Base-by-base conservation (phyloP, 2,888 invertebrate species). In the Drosophila borborema region DNA sequence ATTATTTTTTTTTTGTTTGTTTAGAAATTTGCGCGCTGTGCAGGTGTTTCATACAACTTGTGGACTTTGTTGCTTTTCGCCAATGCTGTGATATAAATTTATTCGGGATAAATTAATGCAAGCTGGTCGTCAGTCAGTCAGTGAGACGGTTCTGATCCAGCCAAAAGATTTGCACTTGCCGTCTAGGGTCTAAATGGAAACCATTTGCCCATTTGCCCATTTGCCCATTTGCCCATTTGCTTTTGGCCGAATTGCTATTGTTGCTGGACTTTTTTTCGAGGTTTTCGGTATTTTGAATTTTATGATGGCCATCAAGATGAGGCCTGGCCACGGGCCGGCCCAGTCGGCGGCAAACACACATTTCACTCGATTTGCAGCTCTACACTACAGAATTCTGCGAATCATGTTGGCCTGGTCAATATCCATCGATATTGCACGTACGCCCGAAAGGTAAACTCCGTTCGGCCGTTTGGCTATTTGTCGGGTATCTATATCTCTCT, bases 151-250 rank as follows among this genome's bases (percentile, higher is more conserved):
- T 80, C 67, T 71, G 79, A 79, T 68, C 77, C 60, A 68, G 65
- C 74, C 79, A 69, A 66, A 68, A 56, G 77, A 82, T 86, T 87
- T 87, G 71, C 82, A 84, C 90, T 84, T 84, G 83, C 87, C 89
- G 72, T 63, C 74, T 72, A 76, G 67, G 77, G 64, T 83, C 70
- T 62, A 70, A 86, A 72, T 72, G 43, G 65, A 86, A 89, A 89
- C 80, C 89, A 89, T 88, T 36, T 36, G 36, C 36, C 20, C 20
- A 20, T 20, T 36, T 36, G 12, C 36, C 79, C 88, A 89, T 87
- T 70, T 72, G 72, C 60, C 20, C 20, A 20, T 20, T 36, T 36
- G 12, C 36, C 79, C 88, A 89, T 87, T 70, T 72, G 72, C 60
- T 62, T 67, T 54, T 76, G 66, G 64, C 64, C 68, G 67, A 72